phyloP scores from a whole-genome alignment of 2,113 vertebrate species.

The Spermophilus dauricus region DNA sequence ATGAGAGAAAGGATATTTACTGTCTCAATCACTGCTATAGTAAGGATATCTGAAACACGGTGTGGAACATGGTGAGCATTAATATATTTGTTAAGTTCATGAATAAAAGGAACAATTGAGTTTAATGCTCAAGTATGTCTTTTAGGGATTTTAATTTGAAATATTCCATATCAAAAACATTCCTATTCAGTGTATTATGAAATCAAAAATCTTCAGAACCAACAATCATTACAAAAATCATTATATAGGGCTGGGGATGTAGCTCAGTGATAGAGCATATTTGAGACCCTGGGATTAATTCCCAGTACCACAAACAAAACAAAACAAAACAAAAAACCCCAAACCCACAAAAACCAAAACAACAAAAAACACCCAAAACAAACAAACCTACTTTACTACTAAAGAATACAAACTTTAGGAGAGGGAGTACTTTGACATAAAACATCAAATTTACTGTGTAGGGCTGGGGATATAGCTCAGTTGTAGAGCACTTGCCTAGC shows the following conservation, averaged over 20 bases:
- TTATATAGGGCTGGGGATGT: background rate
- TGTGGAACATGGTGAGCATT: background rate
- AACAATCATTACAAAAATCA: conserved; percentile 53
- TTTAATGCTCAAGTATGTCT: conserved; percentile 7
- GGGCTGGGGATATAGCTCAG: too few species aligned
- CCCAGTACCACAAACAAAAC: too few species aligned
- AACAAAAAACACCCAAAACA: too few species aligned
- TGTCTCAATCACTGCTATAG: conserved; percentile 8
- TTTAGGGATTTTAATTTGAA: conserved; percentile 49
- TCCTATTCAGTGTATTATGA: conserved; percentile 30
- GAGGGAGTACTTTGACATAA: background rate
- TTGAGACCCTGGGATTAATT: too few species aligned
- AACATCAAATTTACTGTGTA: background rate
- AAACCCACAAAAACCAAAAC: too few species aligned
- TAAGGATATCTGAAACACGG: conserved; percentile 35
- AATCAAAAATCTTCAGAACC: conserved; percentile 41
- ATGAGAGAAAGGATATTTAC: background rate
- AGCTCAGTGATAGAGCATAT: too few species aligned
- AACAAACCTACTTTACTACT: background rate
- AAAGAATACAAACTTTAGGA: conserved; percentile 22
- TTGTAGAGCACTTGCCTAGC: too few species aligned
- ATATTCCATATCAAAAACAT: conserved; percentile 44
- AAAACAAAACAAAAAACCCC: too few species aligned
- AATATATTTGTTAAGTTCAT: conserved; percentile 52
- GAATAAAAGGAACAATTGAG: background rate